Evolutionary conservation across 2,888 invertebrate species (phyloP).

Genomic region (Epiblema foenella): DNA sequence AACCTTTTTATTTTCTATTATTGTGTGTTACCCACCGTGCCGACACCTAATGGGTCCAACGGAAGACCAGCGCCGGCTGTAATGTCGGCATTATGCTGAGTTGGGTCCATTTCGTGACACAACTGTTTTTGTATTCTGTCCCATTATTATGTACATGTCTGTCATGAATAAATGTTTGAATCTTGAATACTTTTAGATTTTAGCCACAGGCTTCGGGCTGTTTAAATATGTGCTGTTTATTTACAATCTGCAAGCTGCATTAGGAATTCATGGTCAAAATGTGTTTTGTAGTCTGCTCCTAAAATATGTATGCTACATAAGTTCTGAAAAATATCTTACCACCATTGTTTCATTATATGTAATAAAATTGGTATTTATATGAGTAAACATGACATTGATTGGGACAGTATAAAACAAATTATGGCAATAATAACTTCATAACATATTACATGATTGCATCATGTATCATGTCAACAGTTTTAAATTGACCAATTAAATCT

Average conservation of each 20-base stretch:
- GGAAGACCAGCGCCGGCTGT: too few relatives aligned
- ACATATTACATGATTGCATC: not conserved
- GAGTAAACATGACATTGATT: too few relatives aligned
- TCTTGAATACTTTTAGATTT: too few relatives aligned
- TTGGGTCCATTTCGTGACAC: too few relatives aligned
- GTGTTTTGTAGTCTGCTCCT: not conserved
- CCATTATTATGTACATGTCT: too few relatives aligned
- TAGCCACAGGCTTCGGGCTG: not conserved
- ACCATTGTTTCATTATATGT: not conserved
- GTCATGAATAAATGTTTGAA: too few relatives aligned
- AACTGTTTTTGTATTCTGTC: too few relatives aligned
- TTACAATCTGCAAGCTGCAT: not conserved
- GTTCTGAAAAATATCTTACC: not conserved
- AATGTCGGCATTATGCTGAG: too few relatives aligned
- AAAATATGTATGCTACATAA: not conserved
- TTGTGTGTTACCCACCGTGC: too few relatives aligned
- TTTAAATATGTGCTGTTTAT: not conserved
- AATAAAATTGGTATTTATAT: not conserved
- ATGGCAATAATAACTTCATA: not conserved
- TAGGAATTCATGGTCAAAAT: not conserved
- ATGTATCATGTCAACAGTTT: conserved; percentile 3
- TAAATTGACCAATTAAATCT: not conserved
- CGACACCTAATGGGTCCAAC: too few relatives aligned
- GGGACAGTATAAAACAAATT: not conserved
- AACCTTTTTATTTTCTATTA: too few relatives aligned